Base-by-base conservation (phyloP, 1,140 invertebrate species). In the Condylostylus longicornis region DNA sequence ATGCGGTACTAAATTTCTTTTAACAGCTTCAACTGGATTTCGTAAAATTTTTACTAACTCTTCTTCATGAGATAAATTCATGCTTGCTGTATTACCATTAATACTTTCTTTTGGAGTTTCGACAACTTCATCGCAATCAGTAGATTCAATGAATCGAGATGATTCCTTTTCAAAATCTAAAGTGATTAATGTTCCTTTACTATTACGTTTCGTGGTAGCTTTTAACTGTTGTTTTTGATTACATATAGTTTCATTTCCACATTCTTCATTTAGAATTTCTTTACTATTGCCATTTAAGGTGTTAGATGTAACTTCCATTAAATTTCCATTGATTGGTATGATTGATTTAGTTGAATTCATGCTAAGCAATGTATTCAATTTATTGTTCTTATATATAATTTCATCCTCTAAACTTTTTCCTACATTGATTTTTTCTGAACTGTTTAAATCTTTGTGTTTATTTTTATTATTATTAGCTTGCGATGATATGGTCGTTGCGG, bases 21-120 rank as follows among this genome's bases (percentile, higher is more conserved):
- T 68, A 2, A 77, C 75, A 12, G 76, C 76, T 65, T 78, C 72
- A 8, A 79, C 75, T 2, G 76, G 77, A 58, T 80, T 72, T 35
- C 63, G 64, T 20, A 77, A 51, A 21, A 75, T 64, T 42, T 69
- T 65, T 29, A 65, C 60, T 12, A 74, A 55, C 42, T 71, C 53
- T 27, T 62, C 59, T 10, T 59, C 52, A 23, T 58, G 55, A 13
- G 53, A 44, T 5, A 58, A 48, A 8, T 25, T n/a, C 23, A 8
- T 25, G n/a, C n/a, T n/a, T 8, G 23, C 23, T 25, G 23, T n/a
- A n/a, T 7, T 25, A 25, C 7, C n/a, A 8, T 25, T 25, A 8
- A n/a, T 10, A 5, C 5, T 34, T 19, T 3, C 9, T 10, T 3
- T 28, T 35, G n/a, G 20, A 7, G n/a, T 13, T 3, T n/a, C 6